Percentiles rank a stretch among this genome's conserved stretches.
Evolutionary conservation across 2,797 vertebrate species (phyloP).

Genomic region (Acanthopagrus latus): DNA sequence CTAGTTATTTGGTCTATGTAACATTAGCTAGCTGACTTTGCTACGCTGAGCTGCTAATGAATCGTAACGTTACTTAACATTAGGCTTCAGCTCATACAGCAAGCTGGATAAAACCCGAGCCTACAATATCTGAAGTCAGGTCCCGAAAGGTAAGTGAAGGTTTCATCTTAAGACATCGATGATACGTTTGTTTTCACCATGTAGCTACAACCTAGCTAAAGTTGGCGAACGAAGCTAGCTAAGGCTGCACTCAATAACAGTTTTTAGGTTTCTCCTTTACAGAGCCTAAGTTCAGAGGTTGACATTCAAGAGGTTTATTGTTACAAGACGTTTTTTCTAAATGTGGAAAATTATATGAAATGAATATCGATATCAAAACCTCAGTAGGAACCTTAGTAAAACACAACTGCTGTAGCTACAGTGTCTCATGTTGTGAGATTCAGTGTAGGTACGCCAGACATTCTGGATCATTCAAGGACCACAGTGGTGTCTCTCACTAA

Average conservation of each 20-base stretch:
- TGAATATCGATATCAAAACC: background rate
- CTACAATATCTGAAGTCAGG: background rate
- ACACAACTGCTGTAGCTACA: background rate
- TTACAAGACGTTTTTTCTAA: too few species aligned
- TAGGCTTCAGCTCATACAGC: conserved; percentile 9
- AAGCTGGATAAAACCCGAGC: conserved; percentile 20
- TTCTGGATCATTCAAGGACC: background rate
- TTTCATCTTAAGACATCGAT: background rate
- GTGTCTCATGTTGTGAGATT: background rate
- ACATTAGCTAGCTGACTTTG: conserved; percentile 38
- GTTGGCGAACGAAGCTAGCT: background rate
- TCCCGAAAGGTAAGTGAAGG: conserved; percentile 49
- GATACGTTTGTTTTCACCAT: background rate
- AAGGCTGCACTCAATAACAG: background rate
- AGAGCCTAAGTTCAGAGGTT: background rate
- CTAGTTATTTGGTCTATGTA: conserved; percentile 18
- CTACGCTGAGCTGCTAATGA: background rate
- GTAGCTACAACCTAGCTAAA: background rate
- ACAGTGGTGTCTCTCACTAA: background rate
- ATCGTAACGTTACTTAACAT: background rate
- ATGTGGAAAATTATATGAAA: too few species aligned
- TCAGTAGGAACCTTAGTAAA: background rate
- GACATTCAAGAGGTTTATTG: background rate
- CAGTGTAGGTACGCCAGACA: background rate
- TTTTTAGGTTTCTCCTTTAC: background rate